Base-by-base conservation (phyloP, 2,113 vertebrate genomes). In the Gobius niger region DNA sequence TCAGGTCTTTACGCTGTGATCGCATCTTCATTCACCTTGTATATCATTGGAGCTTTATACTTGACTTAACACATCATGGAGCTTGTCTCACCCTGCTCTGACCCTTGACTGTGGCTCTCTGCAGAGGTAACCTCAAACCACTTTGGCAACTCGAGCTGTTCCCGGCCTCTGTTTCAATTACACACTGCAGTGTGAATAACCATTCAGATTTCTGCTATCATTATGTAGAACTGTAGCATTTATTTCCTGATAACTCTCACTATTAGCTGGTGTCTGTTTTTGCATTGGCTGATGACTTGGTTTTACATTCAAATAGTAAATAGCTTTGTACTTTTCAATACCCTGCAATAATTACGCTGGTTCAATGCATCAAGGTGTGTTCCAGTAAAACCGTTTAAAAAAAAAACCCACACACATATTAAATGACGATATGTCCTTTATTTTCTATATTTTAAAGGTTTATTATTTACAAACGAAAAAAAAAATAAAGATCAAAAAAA, bases 391-490 rank as follows among this genome's bases (percentile, higher is more conserved):
- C 9, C 34, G n/a, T 66, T 72, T 85, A 61, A 86, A 61, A 41
- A 82, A 24, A 1, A 85, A 3, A 65, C 86, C 74, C 76, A 83
- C 80, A 63, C 67, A 15, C 19, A 34, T 34, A 34, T 79, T 87
- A 91, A 92, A 91, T 94, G 90, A 92, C 91, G 92, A 92, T 91
- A 91, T 90, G 91, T 91, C 87, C 85, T 93, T 94, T 92, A 92
- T 92, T 93, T 91, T 91, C 87, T 94, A 92, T 91, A 88, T 92
- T 92, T 92, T 93, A 91, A 94, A 94, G 93, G 89, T 93, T 93
- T 91, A 92, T 91, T 93, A 94, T 94, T 93, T 94, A 94, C 92
- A 94, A 93, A 92, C 82, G 89, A 93, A 60, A 93, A 60, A 92
- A 83, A 82, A 88, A 91, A 89, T 73, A 81, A 89, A 87, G 84